Evolutionary conservation across 64 coral and sea anemone species (phyloP), one percentile per base, ranked within the genome.

Genomic region (Montipora capricornis): DNA sequence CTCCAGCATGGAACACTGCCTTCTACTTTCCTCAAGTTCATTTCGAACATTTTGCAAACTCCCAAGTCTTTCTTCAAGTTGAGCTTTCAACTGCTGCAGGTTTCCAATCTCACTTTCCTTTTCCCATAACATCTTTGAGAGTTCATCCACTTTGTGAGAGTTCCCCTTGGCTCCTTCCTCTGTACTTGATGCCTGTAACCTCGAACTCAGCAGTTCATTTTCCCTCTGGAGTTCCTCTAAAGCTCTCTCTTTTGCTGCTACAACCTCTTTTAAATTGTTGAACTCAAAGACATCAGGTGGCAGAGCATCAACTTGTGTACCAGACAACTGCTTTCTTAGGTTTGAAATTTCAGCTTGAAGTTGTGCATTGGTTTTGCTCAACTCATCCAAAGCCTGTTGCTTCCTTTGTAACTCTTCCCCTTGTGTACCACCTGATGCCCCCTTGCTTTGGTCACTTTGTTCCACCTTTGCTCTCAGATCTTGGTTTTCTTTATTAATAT

Each of bases 401-500:
- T 95, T 92, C 1, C 75, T 73, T 71, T 92, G 83, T 12, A 95
- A 74, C 57, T 97, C 93, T 68, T 96, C 92, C 15, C 78, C 69
- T 47, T 91, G 83, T n/a, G 53, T 67, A 73, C 57, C 44, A 58
- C 83, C 55, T 71, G 80, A 15, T 16, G 5, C 20, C 14, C 46
- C 94, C 58, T 87, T 68, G 24, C 19, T 80, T 49, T 80, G 75
- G 5, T 84, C 89, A 70, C 80, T 68, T 20, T 66, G 75, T 14
- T 77, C 77, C 24, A 94, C 6, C 64, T 93, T 87, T 17, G 62
- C 55, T 14, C 78, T 83, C n/a, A 99, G 76, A 55, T 94, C 95
- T 80, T 99, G 95, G 87, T 99, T 99, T 79, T 99, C 95, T 90
- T 94, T 94, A 81, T 96, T 96, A 3, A 99, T 92, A 26, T 99